Evolutionary conservation across 2,113 vertebrate genomes (phyloP).

Genomic region (Microtus oregoni): DNA sequence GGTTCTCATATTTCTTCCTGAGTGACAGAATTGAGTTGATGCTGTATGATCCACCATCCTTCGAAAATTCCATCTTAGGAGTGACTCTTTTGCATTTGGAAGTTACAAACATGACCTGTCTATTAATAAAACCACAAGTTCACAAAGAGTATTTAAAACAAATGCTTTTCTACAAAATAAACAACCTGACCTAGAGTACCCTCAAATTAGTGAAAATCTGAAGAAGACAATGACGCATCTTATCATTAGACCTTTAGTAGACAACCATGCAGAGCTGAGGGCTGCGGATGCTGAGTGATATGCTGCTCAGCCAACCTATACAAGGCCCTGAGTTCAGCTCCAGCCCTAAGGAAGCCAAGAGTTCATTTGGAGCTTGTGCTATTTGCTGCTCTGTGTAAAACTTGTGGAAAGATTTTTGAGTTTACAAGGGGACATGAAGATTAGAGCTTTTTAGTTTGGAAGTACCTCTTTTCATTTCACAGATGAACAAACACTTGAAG

Average conservation of each 20-base stretch:
- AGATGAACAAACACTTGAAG: constrained; percentile 83
- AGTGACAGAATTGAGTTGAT: background rate
- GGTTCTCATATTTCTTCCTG: background rate
- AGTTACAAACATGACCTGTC: background rate
- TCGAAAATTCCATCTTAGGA: background rate
- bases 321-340: background rate
- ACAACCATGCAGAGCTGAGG: background rate
- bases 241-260: background rate
- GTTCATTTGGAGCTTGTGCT: background rate
- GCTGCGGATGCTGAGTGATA: background rate
- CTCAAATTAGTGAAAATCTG: background rate
- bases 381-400: constrained; percentile 34
- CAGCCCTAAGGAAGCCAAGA: background rate
- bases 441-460: constrained; percentile 78
- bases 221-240: background rate
- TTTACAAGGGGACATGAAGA: constrained; percentile 79
- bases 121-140: background rate
- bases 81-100: background rate
- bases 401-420: constrained; percentile 67
- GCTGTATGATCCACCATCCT: background rate
- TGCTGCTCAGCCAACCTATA: background rate
- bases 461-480: constrained; percentile 84
- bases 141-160: constrained; percentile 1
- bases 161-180: constrained; percentile 20
- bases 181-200: background rate